Evolutionary conservation across 2,888 invertebrate species (phyloP), one percentile per base, ranked within the genome.

Genomic region (Mantis religiosa): DNA sequence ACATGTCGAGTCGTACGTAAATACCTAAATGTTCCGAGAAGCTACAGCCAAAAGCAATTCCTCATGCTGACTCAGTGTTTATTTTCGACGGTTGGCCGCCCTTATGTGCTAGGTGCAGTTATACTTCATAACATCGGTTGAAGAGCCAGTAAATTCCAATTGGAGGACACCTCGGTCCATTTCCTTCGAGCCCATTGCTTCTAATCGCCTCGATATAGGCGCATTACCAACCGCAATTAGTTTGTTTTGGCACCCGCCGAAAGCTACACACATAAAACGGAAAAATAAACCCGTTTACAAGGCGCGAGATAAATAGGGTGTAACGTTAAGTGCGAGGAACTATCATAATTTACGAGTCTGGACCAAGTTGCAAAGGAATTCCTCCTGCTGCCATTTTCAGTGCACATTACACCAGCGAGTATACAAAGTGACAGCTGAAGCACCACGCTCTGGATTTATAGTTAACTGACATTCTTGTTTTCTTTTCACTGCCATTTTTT

Each of bases 351-450:
- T 82, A 87, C 82, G 87, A 34, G 87, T 87, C 87, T 87, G 87
- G 87, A 82, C 82, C 30, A 87, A 34, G 82, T 30, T 82, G 87
- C 87, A 87, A 87, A 87, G 82, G 87, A 87, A 87, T 87, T 87
- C 87, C 87, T 87, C 87, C 27, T 71, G 28, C 28, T 34, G 87
- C 87, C 82, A 82, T 82, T 54, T 82, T 34, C 27, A 87, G 41
- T 81, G 15, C 9, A 82, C 82, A 41, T 82, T 82, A 87, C 87
- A 27, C 28, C 87, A 81, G 25, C 87, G 25, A 82, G 87, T 82
- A 87, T n/a, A 87, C 87, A 87, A 81, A 34, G 87, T 87, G 87
- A 87, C 87, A 87, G 82, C 81, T 27, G 34, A 34, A 14, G 28
- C 82, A 82, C 25, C 82, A 34, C 30, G 28, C 27, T 9, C n/a